These are phyloP conservation scores for Pseudoips prasinana DNA, from an alignment of 2,888 invertebrate species.

Conservation along the genomic window DNA sequence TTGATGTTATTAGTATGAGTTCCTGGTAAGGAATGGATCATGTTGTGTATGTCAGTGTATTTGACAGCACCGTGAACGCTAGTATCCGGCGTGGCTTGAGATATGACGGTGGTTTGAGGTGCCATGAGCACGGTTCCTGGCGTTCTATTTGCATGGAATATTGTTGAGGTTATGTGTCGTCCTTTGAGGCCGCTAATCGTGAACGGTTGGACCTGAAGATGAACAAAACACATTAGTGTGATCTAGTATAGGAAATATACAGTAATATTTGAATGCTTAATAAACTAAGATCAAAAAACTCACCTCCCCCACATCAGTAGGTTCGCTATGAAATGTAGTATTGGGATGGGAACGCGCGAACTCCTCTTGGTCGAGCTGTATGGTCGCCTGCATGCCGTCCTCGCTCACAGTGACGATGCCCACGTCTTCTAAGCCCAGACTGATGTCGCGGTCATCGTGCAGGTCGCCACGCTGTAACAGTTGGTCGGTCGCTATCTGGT, in stretches of 20 bases:
- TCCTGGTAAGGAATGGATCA: conserved; percentile 55
- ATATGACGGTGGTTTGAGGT: conserved; percentile 69
- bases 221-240: too few species aligned
- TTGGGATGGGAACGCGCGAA: conserved; percentile 75
- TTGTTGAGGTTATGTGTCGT: conserved; percentile 66
- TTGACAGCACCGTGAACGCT: conserved; percentile 48
- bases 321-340: conserved; percentile 76
- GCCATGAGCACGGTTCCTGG: conserved; percentile 71
- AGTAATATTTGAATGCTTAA: too few species aligned
- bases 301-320: conserved; percentile 65
- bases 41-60: conserved; percentile 63
- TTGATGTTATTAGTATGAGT: conserved; percentile 46
- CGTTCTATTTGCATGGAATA: conserved; percentile 63
- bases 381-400: conserved; percentile 61
- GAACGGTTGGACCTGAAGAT: conserved; percentile 65
- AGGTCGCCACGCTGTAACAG: conserved; percentile 42
- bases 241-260: too few species aligned
- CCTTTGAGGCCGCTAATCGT: conserved; percentile 61
- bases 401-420: conserved; percentile 73
- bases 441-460: conserved; percentile 48
- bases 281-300: not conserved
- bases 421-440: conserved; percentile 61
- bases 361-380: conserved; percentile 70
- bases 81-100: conserved; percentile 56
- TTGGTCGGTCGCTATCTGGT: conserved; percentile 70